Evolutionary conservation across 2,113 vertebrate species (phyloP).

Genomic region (Hemiprocne comata): DNA sequence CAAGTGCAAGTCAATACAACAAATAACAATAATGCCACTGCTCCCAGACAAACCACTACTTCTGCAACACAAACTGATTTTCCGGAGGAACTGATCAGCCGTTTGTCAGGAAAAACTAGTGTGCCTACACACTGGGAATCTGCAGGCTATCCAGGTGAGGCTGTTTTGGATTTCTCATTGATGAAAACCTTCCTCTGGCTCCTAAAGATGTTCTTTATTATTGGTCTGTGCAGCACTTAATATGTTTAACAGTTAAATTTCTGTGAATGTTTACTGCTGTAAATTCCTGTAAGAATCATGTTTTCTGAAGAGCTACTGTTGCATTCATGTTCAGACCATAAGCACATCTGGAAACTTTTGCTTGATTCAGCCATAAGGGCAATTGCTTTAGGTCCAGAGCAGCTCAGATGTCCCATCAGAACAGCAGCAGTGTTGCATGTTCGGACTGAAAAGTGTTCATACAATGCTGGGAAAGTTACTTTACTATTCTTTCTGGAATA

Average conservation of each 20-base stretch:
- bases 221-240: background rate
- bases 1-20: slow-evolving; percentile 82
- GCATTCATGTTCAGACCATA: background rate
- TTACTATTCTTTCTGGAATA: background rate
- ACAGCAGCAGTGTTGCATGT: background rate
- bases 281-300: background rate
- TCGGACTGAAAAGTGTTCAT: background rate
- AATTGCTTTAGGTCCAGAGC: background rate
- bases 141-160: slow-evolving; percentile 47
- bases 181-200: background rate
- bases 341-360: background rate
- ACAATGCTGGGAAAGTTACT: background rate
- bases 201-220: background rate
- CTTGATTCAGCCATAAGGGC: background rate
- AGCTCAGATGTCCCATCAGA: background rate
- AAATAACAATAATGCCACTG: slow-evolving; percentile 81
- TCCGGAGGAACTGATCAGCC: slow-evolving; percentile 71
- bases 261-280: background rate
- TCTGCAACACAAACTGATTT: slow-evolving; percentile 91
- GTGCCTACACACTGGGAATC: slow-evolving; percentile 56
- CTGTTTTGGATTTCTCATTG: background rate
- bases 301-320: background rate
- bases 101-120: slow-evolving; percentile 67
- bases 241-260: background rate
- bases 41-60: slow-evolving; percentile 80